Base-by-base conservation (phyloP, 1,140 invertebrate species). In the Triops longicaudatus region DNA sequence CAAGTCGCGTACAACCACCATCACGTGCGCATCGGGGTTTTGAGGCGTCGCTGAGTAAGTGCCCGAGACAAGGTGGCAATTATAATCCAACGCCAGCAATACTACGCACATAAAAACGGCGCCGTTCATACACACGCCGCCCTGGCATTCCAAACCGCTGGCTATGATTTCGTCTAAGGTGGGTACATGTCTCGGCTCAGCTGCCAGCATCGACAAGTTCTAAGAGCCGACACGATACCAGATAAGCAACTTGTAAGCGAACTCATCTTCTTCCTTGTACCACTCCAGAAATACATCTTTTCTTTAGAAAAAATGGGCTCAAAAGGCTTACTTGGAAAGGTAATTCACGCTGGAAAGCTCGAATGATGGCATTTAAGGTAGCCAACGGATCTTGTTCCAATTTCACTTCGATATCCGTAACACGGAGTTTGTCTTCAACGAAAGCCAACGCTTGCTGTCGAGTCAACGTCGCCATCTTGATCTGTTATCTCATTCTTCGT, bases 381-480 rank as follows among this genome's bases (percentile, higher is more conserved):
- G 50, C 50, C 50, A 63, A 63, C 10, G 50, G 10, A 63, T 63
- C 50, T 63, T 63, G 50, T n/a, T 63, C 50, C 50, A 63, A 63
- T 22, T 63, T 63, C 17, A 63, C 50, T 63, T 63, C 50, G 17
- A 63, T 63, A 63, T 63, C 50, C 3, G 50, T 17, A 22, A 63
- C 22, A 63, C 50, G 50, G 22, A 63, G 50, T 63, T 63, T 63
- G 50, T 63, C 50, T 63, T 63, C 50, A 6, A 63, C 50, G 22
- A 63, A 63, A 63, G 50, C 50, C 50, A 63, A 63, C 14, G 50
- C 50, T 63, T 63, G 50, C 50, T 63, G 50, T 17, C 50, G 50
- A 63, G 50, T 63, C 50, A 63, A 63, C 1, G 50, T 63, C 50
- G 50, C 50, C 50, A 63, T 63, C 50, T 63, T 63, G 50, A 22